Evolutionary conservation across 2,113 vertebrate genomes (phyloP).

Genomic region (Danionella cerebrum): DNA sequence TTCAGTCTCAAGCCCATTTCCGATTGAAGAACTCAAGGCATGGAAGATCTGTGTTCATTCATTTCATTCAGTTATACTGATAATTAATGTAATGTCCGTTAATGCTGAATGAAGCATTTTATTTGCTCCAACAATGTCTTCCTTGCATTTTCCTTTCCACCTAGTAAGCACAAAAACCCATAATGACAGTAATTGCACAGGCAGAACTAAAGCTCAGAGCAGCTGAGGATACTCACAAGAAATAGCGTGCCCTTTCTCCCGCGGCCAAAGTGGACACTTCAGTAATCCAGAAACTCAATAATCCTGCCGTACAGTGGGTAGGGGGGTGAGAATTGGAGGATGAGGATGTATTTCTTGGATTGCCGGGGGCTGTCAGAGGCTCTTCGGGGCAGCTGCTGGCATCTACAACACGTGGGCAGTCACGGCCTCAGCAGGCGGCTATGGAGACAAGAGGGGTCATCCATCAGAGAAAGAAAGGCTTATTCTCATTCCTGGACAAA

Average conservation of each 20-base stretch:
- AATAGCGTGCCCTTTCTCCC: slow-evolving; percentile 30
- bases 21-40: neutral
- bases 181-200: slow-evolving; percentile 8
- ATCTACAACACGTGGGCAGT: slow-evolving; percentile 45
- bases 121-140: slow-evolving; percentile 5
- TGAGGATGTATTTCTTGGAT: neutral
- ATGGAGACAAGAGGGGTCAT: slow-evolving; percentile 55
- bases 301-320: slow-evolving; percentile 30
- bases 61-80: neutral
- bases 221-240: slow-evolving; percentile 57
- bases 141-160: neutral
- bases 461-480: slow-evolving; percentile 55
- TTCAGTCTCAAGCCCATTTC: neutral
- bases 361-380: neutral
- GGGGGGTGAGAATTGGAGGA: neutral
- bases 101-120: slow-evolving; percentile 10
- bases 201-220: slow-evolving; percentile 16
- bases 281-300: slow-evolving; percentile 28
- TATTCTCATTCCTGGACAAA: slow-evolving; percentile 48
- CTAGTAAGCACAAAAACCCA: slow-evolving; percentile 12
- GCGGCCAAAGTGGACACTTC: slow-evolving; percentile 26
- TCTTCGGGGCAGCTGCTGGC: slow-evolving; percentile 32
- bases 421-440: slow-evolving; percentile 51
- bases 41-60: slow-evolving; percentile 5
- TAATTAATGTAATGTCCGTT: neutral